Conservation (phyloP, 2,797 vertebrate genomes). For the Characodon lateralis region DNA sequence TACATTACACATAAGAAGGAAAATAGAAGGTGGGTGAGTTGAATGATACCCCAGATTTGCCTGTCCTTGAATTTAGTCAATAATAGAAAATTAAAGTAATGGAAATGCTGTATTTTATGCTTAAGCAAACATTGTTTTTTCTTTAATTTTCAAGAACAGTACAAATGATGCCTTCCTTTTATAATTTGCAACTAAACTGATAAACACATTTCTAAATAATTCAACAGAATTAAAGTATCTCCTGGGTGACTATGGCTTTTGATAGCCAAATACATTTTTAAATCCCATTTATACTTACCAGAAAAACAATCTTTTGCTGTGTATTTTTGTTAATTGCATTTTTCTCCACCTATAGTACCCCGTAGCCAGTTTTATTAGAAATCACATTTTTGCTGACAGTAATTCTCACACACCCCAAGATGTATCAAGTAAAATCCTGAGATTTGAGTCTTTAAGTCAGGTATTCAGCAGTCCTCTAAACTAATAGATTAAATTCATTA, state of each 20-base stretch:
- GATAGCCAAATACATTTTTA: neutral
- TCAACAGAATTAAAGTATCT: neutral
- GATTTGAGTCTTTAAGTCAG: too few species aligned
- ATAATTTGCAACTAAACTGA: neutral
- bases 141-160: neutral
- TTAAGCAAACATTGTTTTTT: neutral
- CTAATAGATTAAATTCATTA: too few species aligned
- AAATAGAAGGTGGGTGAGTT: neutral
- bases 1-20: neutral
- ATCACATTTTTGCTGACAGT: too few species aligned
- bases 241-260: neutral
- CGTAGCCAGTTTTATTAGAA: too few species aligned
- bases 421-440: too few species aligned
- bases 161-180: neutral
- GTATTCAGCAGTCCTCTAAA: too few species aligned
- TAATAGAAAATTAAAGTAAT: neutral
- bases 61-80: neutral
- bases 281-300: neutral
- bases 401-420: too few species aligned
- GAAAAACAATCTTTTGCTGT: neutral
- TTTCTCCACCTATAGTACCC: neutral
- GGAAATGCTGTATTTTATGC: neutral
- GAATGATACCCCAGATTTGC: neutral
- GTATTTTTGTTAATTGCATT: neutral
- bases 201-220: neutral